A percentile compares a stretch with the other conserved stretches of the same genome.
Evolutionary conservation across 2,888 invertebrate genomes (phyloP).

Genomic region (Hymenopus coronatus): DNA sequence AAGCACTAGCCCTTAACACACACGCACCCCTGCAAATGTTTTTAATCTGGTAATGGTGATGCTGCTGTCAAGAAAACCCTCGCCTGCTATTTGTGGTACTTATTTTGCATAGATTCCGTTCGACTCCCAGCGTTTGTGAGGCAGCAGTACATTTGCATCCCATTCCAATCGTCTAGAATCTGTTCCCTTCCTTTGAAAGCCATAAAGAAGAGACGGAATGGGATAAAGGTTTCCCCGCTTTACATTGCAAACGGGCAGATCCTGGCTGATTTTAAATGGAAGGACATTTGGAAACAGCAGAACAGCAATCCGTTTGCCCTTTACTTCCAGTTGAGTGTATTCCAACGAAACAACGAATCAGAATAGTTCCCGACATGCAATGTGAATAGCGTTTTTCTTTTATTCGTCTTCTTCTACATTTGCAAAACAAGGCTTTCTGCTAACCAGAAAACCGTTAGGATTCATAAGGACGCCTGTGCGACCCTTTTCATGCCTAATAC

Average conservation of each 20-base stretch:
- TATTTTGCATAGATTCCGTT: background rate
- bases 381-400: background rate
- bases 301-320: conserved; percentile 19
- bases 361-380: background rate
- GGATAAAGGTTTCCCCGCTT: background rate
- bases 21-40: background rate
- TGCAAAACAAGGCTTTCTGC: background rate
- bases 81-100: background rate
- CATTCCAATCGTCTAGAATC: conserved; percentile 8
- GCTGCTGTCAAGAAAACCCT: conserved; percentile 24
- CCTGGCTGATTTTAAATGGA: conserved; percentile 2
- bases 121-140: background rate
- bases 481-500: too few species aligned
- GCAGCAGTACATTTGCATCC: conserved; percentile 12
- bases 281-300: conserved; percentile 13
- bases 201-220: background rate
- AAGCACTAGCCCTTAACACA: background rate
- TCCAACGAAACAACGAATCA: background rate
- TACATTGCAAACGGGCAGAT: conserved; percentile 23
- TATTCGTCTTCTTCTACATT: background rate
- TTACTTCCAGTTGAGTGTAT: background rate
- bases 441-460: too few species aligned
- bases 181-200: background rate
- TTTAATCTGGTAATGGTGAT: conserved; percentile 27
- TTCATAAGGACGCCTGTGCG: too few species aligned